A percentile compares a stretch with the other conserved stretches of the same genome.
Evolutionary conservation across 2,113 vertebrate genomes (phyloP).

Genomic region (Podarcis raffonei): DNA sequence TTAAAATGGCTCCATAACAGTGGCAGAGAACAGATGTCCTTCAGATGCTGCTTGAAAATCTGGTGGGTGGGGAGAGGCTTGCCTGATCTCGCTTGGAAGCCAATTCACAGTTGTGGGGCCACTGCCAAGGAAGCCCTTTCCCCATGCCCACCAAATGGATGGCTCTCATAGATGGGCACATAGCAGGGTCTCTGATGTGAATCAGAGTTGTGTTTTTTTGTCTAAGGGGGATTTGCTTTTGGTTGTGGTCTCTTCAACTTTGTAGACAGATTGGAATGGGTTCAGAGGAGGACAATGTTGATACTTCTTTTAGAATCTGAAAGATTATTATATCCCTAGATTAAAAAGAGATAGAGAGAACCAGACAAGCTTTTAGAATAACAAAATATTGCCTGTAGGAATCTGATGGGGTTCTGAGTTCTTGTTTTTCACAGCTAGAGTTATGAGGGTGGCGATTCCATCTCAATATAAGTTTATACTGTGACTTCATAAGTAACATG

Average conservation of each 20-base stretch:
- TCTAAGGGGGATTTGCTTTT: neutral
- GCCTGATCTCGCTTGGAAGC: too few relatives aligned
- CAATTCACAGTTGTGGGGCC: too few relatives aligned
- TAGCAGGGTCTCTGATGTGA: neutral
- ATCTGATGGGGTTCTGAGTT: slow-evolving; percentile 6
- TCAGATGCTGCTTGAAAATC: too few relatives aligned
- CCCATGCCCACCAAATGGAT: neutral
- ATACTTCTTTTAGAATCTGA: neutral
- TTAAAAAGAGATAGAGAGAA: slow-evolving; percentile 16
- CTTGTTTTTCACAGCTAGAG: slow-evolving; percentile 39
- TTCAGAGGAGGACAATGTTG: neutral
- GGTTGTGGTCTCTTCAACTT: neutral
- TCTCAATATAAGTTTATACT: slow-evolving; percentile 46
- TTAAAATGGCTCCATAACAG: too few relatives aligned
- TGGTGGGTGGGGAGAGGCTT: too few relatives aligned
- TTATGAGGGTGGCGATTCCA: slow-evolving; percentile 49
- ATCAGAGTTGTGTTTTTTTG: neutral
- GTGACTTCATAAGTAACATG: slow-evolving; percentile 42
- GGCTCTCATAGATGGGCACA: neutral
- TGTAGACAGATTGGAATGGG: neutral
- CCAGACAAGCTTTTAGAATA: slow-evolving; percentile 34
- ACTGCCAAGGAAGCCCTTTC: too few relatives aligned
- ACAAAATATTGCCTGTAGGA: slow-evolving; percentile 3
- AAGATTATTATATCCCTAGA: slow-evolving; percentile 30
- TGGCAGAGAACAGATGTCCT: too few relatives aligned